phyloP scores from a whole-genome alignment of 1,140 invertebrate species.

The Anthonomus grandis region DNA sequence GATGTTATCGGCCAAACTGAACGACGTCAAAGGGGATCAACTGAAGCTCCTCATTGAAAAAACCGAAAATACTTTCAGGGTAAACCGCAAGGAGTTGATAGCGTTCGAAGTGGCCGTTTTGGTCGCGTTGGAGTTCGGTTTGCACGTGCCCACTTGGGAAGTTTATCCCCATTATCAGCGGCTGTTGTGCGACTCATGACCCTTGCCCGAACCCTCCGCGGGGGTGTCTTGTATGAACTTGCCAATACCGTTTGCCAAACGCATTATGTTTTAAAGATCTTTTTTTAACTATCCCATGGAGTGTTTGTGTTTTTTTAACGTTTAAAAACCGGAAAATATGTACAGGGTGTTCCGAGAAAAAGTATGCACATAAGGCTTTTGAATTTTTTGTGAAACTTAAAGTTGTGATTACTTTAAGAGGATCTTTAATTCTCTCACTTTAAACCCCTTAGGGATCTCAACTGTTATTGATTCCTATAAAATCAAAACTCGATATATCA shows the following conservation, averaged over 20 bases:
- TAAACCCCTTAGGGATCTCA: too few species aligned
- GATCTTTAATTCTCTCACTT: too few species aligned
- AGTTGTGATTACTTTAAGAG: too few species aligned
- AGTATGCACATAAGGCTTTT: too few species aligned
- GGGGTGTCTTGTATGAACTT: constrained; percentile 12
- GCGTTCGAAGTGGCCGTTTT: constrained; percentile 91
- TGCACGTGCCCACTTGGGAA: constrained; percentile 88
- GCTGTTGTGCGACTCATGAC: constrained; percentile 82
- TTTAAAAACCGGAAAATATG: too few species aligned
- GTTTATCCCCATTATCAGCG: constrained; percentile 94
- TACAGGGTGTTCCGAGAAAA: too few species aligned
- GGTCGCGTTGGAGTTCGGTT: constrained; percentile 89
- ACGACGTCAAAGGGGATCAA: constrained; percentile 89
- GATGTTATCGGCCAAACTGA: constrained; percentile 90
- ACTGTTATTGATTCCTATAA: too few species aligned
- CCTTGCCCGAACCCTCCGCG: not conserved
- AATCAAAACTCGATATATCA: too few species aligned
- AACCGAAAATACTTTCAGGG: constrained; percentile 83
- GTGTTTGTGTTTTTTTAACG: too few species aligned
- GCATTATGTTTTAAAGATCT: constrained; percentile 13
- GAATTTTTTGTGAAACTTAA: too few species aligned
- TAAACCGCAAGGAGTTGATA: constrained; percentile 89
- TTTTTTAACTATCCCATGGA: too few species aligned
- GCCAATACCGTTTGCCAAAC: constrained; percentile 13
- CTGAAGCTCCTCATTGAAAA: constrained; percentile 86